Percentiles rank a stretch among this genome's conserved stretches.
Conservation (phyloP, 2,113 vertebrate species). For the Recurvirostra avosetta region DNA sequence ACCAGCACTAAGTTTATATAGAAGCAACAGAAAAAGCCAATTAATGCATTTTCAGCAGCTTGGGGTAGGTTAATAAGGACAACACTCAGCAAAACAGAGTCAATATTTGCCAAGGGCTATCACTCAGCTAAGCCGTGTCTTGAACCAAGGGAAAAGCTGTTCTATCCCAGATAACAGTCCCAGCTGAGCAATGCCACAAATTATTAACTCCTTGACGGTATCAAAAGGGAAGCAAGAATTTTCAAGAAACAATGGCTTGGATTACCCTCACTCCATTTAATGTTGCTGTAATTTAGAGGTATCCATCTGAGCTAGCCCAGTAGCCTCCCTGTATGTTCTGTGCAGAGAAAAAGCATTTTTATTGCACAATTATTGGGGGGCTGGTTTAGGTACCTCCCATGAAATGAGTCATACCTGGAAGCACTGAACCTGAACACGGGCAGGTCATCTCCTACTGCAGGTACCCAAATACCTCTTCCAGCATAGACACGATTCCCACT, state of each 20-base stretch:
- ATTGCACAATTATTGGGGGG: neutral
- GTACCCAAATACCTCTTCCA: neutral
- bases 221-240: neutral
- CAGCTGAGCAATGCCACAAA: neutral
- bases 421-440: neutral
- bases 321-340: neutral
- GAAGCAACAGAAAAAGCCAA: neutral
- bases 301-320: neutral
- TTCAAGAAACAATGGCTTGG: neutral
- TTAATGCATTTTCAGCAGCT: neutral
- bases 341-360: neutral
- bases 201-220: neutral
- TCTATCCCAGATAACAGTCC: neutral
- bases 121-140: neutral
- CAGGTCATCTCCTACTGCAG: neutral
- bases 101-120: neutral
- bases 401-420: neutral
- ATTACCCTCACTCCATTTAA: neutral
- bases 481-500: neutral
- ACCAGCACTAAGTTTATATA: neutral
- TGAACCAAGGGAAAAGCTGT: neutral
- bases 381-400: neutral
- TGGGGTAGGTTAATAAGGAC: neutral
- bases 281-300: neutral
- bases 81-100: neutral